Base-by-base conservation (phyloP, 2,888 invertebrate species). In the Pristionchus mayeri region DNA sequence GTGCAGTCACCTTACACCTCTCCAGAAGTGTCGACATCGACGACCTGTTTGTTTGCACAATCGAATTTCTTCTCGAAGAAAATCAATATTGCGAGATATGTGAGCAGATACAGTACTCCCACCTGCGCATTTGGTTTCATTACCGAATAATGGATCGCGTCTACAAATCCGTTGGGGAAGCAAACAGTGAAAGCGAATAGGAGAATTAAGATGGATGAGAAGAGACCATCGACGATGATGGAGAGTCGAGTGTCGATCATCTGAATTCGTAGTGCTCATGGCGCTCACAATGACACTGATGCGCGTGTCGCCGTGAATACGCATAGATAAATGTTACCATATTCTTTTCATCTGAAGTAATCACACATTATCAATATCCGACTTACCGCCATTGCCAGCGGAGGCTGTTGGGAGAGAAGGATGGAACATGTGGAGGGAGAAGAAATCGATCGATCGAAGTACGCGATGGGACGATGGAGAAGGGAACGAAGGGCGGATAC, bases 361-460 rank as follows among this genome's bases (percentile, higher is more conserved):
- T n/a, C n/a, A n/a, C n/a, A n/a, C 13, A 9, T 40, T 44, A 44
- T 44, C 44, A 13, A 44, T 44, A n/a, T 44, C 44, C 44, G 21
- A 67, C 67, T 67, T 21, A 67, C 67, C 3, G 67, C 67, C 34
- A 37, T 67, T 4, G 67, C 30, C 37, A 67, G 7, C 13, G 13
- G 37, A 16, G 67, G n/a, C 37, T 67, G 67, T 67, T 67, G 67
- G 21, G 67, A 67, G n/a, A 67, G 67, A 67, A 67, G 67, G 21
- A 67, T 21, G 18, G 67, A 34, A 37, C 21, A 67, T 0, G 67
- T 2, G 27, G 67, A 27, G n/a, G 67, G 40, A 4, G 67, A 67
- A 40, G 67, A 67, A 13, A 18, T 18, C 16, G 9, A 13, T 21
- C 67, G 37, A 67, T 67, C 67, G 67, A 67, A 67, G 30, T 67